Base-by-base conservation (phyloP, 2,797 vertebrate species). In the Onychomys leucogaster region DNA sequence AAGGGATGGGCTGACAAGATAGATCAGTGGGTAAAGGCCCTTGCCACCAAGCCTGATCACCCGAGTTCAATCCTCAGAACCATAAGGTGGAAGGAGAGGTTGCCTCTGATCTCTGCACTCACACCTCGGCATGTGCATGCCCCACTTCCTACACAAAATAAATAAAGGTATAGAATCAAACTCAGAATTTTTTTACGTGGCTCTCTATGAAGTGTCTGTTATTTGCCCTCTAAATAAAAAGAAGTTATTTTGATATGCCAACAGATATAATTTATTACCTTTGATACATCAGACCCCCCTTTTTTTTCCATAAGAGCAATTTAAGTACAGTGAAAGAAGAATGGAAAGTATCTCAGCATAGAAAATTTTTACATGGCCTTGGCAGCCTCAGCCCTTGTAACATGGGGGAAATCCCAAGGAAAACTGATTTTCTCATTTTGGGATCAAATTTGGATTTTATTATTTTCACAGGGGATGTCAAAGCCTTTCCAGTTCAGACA, bases 261-360 rank as follows among this genome's bases (percentile, higher is more conserved):
- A 63, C 49, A 80, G 13, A 90, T 81, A 77, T 8, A 89, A 57
- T 98, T 98, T 98, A 97, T 97, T 97, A 83, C 65, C 1, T 6
- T 83, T 37, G 6, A 17, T 16, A 63, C 83, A 69, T 69, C 61
- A 59, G 43, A 81, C 49, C n/a, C n/a, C n/a, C n/a, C n/a, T 43
- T 34, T 92, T 92, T 92, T 84, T 41, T 34, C 12, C 10, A 89
- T 13, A 76, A n/a, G 11, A 73, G 0, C 14, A 41, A 4, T 52
- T 52, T 92, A 25, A 89, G 59, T 49, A 32, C 0, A 9, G 41
- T 73, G 8, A 41, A 19, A 76, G 34, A 55, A 52, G 49, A 88
- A 43, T 23, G 19, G 12, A 86, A 37, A 3, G 1, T 5, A 2
- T 76, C 86, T 76, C 73, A 65, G 41, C 16, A 32, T 16, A 57